phyloP scores from a whole-genome alignment of 2,888 invertebrate species.

The Orgyia antiqua region DNA sequence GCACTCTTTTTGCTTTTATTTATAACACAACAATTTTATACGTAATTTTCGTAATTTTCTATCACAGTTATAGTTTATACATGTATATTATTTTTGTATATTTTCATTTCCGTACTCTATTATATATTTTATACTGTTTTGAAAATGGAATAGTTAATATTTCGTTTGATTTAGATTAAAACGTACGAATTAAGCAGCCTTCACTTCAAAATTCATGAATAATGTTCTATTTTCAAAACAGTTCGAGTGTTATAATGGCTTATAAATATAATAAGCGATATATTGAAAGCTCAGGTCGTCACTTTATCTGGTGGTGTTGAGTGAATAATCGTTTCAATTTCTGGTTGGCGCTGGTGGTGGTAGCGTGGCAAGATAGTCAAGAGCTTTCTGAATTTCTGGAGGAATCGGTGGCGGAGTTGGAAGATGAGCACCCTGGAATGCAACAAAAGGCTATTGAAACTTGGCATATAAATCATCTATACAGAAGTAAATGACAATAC shows the following conservation, averaged over 20 bases:
- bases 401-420: conserved; percentile 88
- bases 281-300: conserved; percentile 16
- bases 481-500: too few species aligned
- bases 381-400: conserved; percentile 85
- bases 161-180: conserved; percentile 1
- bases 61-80: conserved; percentile 73
- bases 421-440: conserved; percentile 83
- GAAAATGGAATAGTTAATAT: conserved; percentile 35
- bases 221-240: conserved; percentile 41
- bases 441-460: too few species aligned
- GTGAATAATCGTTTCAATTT: too few species aligned
- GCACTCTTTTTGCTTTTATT: conserved; percentile 72
- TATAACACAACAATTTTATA: conserved; percentile 50
- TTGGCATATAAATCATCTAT: too few species aligned
- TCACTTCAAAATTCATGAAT: too few species aligned
- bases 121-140: conserved; percentile 39
- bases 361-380: conserved; percentile 83
- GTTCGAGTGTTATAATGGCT: conserved; percentile 19
- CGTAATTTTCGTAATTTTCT: conserved; percentile 47
- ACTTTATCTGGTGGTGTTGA: too few species aligned
- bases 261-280: background rate
- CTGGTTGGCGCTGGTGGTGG: conserved; percentile 71
- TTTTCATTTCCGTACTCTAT: conserved; percentile 51
- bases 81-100: conserved; percentile 48
- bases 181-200: too few species aligned